Conservation (phyloP, 2,797 vertebrate genomes). For the Corythornis leucogaster region DNA sequence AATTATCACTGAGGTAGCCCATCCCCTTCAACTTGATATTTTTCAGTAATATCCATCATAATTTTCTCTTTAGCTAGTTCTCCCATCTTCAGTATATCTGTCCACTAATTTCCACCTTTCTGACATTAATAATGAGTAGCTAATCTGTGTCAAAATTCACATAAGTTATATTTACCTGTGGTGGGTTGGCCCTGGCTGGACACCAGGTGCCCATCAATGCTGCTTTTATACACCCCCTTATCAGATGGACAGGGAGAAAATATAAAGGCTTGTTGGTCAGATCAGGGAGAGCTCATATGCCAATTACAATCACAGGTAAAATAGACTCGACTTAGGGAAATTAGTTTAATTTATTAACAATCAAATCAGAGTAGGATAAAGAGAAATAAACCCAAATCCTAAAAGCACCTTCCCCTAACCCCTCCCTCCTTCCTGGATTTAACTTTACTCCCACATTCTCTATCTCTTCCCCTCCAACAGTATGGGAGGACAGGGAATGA, state of each 20-base stretch:
- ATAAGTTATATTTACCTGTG: not conserved
- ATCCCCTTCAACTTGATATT: not conserved
- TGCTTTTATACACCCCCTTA: not conserved
- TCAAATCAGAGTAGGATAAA: not conserved
- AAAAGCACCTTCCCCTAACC: not conserved
- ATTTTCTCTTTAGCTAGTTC: not conserved
- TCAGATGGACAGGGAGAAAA: not conserved
- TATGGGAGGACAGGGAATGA: not conserved
- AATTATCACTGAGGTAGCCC: not conserved
- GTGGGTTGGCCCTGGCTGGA: not conserved
- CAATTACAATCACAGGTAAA: not conserved
- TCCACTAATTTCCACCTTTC: not conserved
- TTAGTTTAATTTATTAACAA: not conserved
- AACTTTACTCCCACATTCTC: not conserved
- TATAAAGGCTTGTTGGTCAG: not conserved
- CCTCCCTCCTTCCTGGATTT: not conserved
- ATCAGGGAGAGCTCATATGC: not conserved
- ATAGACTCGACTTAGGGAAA: not conserved
- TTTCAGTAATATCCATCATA: not conserved
- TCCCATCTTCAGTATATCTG: not conserved
- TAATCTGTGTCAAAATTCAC: not conserved
- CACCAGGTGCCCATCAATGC: not conserved
- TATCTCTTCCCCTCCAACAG: not conserved
- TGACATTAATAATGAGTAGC: not conserved
- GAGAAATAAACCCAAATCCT: not conserved